Evolutionary conservation across 2,797 vertebrate species (phyloP), one percentile per base, ranked within the genome.

Genomic region (Lepus oiostolus): DNA sequence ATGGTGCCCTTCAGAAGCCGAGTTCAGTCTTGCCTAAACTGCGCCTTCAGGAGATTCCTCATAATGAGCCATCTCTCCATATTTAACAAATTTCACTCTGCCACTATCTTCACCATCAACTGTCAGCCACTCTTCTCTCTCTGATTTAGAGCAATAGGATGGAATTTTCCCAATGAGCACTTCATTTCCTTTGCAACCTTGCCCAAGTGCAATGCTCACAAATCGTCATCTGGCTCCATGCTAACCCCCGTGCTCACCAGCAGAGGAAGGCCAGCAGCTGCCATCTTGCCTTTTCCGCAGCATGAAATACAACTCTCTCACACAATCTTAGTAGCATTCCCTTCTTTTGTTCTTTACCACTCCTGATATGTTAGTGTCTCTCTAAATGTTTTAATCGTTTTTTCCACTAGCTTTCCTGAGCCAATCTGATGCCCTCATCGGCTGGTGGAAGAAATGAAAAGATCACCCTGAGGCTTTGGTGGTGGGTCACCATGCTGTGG

Each of bases 391-490:
- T 35, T 26, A 79, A 77, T 74, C 12, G 11, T 60, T 91, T 58
- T 50, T 67, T 70, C 28, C 19, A 4, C 76, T 81, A 7, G 30
- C 54, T 50, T 85, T 83, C 77, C 42, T 3, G 54, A 70, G 80
- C 11, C 4, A 2, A 60, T 94, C 83, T 32, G 70, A 90, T 68
- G 38, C 50, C 62, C 63, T 92, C 82, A 19, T 35, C 54, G 63
- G 22, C 30, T 7, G 5, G 38, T 58, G 88, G 76, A 91, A 83
- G 35, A 86, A 89, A 87, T 85, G 74, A 72, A 90, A 93, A 83
- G 65, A 90, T 92, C 62, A 52, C 52, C 4, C 71, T 32, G 82
- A 95, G 58, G 26, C 60, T 94, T 88, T 86, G 58, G 89, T 88
- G 88, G n/a, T 90, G 38, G 75, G 75, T 91, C 76, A 81, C 71